Percentiles rank a stretch among this genome's conserved stretches.
phyloP scores from a whole-genome alignment of 2,888 invertebrate genomes.

The Teleiodes luculella region DNA sequence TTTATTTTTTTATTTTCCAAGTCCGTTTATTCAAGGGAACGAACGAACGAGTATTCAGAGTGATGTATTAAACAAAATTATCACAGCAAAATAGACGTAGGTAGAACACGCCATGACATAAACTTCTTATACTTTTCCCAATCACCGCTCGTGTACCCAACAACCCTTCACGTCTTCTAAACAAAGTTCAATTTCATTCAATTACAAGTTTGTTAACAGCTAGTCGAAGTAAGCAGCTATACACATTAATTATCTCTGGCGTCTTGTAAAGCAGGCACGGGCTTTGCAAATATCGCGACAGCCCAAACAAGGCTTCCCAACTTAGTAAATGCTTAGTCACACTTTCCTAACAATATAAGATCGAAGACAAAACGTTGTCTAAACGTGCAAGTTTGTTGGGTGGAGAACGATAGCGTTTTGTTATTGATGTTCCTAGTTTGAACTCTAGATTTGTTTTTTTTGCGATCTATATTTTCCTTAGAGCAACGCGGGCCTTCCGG shows the following conservation, averaged over 20 bases:
- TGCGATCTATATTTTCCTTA: too few relatives aligned
- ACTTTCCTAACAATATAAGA: constrained; percentile 54
- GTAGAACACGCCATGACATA: neutral
- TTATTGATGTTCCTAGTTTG: constrained; percentile 19
- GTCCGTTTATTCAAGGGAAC: too few relatives aligned
- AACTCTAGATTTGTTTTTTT: too few relatives aligned
- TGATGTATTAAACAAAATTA: too few relatives aligned
- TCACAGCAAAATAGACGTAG: too few relatives aligned
- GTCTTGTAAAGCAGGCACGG: constrained; percentile 64
- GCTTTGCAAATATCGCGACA: constrained; percentile 68
- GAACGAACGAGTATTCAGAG: too few relatives aligned
- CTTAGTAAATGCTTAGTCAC: constrained; percentile 62
- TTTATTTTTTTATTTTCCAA: too few relatives aligned
- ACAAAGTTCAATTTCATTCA: constrained; percentile 40
- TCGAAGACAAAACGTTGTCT: constrained; percentile 42
- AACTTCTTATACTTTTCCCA: neutral
- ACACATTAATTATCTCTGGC: constrained; percentile 70
- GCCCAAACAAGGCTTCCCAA: constrained; percentile 62
- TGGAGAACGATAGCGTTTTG: too few relatives aligned
- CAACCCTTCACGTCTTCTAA: neutral
- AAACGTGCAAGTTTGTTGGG: too few relatives aligned
- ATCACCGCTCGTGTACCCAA: neutral
- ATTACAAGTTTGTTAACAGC: constrained; percentile 56
- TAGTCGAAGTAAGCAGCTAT: constrained; percentile 43
- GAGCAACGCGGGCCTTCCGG: too few relatives aligned